Evolutionary conservation across 2,113 vertebrate genomes (phyloP).

Genomic region (Hoplias malabaricus): DNA sequence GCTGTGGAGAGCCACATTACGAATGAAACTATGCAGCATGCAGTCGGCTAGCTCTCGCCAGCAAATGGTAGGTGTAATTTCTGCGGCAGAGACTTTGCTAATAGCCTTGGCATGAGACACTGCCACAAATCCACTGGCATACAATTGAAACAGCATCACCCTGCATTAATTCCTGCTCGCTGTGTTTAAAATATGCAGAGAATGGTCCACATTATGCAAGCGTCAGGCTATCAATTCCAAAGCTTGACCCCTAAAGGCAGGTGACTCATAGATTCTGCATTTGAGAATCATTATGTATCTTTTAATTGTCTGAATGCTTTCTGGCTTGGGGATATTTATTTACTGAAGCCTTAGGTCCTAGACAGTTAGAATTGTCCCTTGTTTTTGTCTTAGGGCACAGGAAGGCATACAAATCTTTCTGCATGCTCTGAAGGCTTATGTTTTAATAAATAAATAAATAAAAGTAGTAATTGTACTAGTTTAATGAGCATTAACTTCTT

Average conservation of each 20-base stretch:
- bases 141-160: not conserved
- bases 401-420: no score
- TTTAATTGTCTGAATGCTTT: not conserved
- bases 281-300: not conserved
- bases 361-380: not conserved
- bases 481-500: no score
- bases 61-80: not conserved
- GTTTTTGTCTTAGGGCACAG: not conserved
- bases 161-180: not conserved
- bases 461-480: no score
- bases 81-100: not conserved
- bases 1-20: not conserved
- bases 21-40: not conserved
- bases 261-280: not conserved
- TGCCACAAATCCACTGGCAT: not conserved
- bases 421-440: no score
- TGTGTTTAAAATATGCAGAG: not conserved
- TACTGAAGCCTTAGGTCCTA: not conserved
- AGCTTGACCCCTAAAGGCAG: not conserved
- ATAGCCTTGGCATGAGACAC: not conserved
- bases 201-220: not conserved
- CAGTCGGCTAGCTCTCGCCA: not conserved
- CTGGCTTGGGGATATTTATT: not conserved
- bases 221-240: not conserved
- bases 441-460: no score